A percentile compares a stretch with the other conserved stretches of the same genome.
These are phyloP conservation scores for Abramis brama DNA, from an alignment of 2,113 vertebrate species.

Conservation along the genomic window DNA sequence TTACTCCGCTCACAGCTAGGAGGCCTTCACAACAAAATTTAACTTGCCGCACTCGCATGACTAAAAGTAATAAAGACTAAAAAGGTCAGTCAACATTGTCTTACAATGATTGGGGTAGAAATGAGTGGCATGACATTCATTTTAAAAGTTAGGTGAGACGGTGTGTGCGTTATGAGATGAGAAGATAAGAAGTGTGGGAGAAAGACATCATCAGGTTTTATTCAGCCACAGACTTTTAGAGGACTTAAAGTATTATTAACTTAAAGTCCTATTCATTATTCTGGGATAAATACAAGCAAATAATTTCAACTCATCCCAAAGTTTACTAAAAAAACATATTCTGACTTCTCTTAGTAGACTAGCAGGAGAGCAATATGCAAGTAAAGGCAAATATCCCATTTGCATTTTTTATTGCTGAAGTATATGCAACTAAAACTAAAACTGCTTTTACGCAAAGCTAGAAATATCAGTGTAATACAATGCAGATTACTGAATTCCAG, in stretches of 20 bases:
- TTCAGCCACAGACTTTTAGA: not conserved
- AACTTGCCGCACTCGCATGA: not conserved
- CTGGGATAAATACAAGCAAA: not conserved
- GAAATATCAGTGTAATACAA: not conserved
- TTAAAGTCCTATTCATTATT: not conserved
- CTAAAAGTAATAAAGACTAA: slow-evolving; percentile 44
- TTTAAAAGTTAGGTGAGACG: slow-evolving; percentile 18
- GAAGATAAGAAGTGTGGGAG: not conserved
- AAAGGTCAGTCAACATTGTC: slow-evolving; percentile 52
- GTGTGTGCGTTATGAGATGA: not conserved
- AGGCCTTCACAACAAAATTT: slow-evolving; percentile 34
- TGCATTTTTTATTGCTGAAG: not conserved
- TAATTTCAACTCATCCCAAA: not conserved
- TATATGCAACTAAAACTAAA: not conserved
- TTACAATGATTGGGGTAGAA: not conserved
- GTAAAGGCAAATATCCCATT: not conserved
- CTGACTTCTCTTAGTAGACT: not conserved
- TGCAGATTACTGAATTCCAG: not conserved
- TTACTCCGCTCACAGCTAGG: not conserved
- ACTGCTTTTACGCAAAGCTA: not conserved
- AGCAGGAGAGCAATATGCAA: not conserved
- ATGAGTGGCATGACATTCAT: not conserved
- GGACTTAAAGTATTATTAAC: not conserved
- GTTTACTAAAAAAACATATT: not conserved
- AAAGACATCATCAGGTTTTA: not conserved